Conservation (phyloP, 2,113 vertebrate genomes). For the Micronycteris hirsuta region DNA sequence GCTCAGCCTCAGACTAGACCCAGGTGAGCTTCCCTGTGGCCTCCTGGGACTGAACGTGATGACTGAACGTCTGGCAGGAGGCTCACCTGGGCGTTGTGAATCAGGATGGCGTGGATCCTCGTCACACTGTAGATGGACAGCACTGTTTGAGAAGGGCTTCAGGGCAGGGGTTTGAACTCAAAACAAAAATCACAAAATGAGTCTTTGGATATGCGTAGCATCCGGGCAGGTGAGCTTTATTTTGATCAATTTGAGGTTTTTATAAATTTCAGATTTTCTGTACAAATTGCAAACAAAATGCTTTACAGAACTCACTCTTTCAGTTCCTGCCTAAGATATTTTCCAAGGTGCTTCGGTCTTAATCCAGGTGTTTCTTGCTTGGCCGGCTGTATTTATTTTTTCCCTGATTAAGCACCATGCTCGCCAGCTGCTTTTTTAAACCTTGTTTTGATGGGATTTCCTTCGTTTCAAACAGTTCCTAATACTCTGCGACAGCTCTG, state of each 20-base stretch:
- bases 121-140: neutral
- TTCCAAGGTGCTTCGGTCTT: neutral
- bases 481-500: neutral
- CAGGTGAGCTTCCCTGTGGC: rapidly evolving
- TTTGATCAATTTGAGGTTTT: neutral
- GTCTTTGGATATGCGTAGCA: neutral
- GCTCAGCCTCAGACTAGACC: neutral
- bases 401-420: neutral
- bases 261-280: neutral
- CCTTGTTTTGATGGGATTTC: conserved; percentile 35
- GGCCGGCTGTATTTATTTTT: conserved; percentile 1
- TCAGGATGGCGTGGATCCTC: neutral
- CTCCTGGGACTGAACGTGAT: neutral
- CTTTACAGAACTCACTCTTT: neutral
- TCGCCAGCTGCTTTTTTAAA: neutral
- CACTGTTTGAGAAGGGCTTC: neutral
- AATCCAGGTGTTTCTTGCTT: neutral
- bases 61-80: neutral
- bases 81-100: neutral
- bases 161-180: neutral
- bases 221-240: neutral
- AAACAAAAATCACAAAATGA: neutral
- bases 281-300: neutral
- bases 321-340: neutral
- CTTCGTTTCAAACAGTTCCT: conserved; percentile 36